Conservation (phyloP, 2,113 vertebrate genomes). For the Pyxicephalus adspersus region DNA sequence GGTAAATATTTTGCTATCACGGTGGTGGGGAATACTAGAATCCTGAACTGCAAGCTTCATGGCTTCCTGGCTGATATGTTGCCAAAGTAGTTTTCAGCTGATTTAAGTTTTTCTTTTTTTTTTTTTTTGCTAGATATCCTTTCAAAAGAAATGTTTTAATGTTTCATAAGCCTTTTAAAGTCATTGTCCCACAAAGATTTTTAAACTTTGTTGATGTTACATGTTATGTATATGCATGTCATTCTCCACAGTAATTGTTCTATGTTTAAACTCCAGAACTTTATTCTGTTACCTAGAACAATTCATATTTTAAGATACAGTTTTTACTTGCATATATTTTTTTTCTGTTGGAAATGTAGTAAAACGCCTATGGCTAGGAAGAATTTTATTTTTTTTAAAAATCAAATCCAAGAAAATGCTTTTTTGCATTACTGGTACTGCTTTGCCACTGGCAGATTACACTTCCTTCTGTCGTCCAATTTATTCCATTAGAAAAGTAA, state of each 20-base stretch:
- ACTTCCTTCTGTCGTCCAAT: too few relatives aligned
- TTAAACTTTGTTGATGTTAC: background rate
- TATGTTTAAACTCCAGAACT: too few relatives aligned
- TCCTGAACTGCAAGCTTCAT: background rate
- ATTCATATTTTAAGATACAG: too few relatives aligned
- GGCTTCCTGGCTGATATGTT: background rate
- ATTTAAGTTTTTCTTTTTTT: background rate
- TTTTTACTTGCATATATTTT: too few relatives aligned
- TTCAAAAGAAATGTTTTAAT: background rate
- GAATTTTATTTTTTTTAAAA: too few relatives aligned
- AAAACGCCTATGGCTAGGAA: too few relatives aligned
- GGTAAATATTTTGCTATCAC: conserved; percentile 76
- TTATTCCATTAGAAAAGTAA: too few relatives aligned
- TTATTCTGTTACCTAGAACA: too few relatives aligned
- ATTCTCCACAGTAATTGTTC: background rate
- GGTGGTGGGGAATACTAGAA: background rate
- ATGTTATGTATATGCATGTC: background rate
- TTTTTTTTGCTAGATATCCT: background rate
- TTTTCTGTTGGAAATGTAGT: too few relatives aligned
- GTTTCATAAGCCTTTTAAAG: background rate
- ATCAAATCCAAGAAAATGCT: too few relatives aligned
- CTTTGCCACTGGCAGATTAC: too few relatives aligned
- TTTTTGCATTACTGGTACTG: too few relatives aligned
- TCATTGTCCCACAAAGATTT: background rate
- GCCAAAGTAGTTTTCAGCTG: background rate